A percentile compares a stretch with the other conserved stretches of the same genome.
These are phyloP conservation scores for Lates calcarifer DNA, from an alignment of 2,113 vertebrate species.

Conservation along the genomic window DNA sequence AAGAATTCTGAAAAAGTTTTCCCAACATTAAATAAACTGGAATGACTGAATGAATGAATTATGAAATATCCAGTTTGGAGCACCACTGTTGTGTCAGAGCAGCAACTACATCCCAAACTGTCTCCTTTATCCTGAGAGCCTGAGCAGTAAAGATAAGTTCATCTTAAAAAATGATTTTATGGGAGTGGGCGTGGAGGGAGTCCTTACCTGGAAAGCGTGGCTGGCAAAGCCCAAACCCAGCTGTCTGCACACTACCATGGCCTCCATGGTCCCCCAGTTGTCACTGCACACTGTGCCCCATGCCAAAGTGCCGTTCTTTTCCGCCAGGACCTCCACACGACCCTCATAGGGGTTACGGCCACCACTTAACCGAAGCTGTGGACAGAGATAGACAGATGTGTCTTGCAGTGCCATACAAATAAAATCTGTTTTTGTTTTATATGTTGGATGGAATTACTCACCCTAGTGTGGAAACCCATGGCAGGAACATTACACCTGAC, in stretches of 20 bases:
- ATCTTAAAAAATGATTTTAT: constrained; percentile 18
- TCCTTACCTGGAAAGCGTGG: constrained; percentile 92
- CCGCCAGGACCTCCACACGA: constrained; percentile 91
- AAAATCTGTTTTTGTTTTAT: neutral
- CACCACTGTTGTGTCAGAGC: neutral
- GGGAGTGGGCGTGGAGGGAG: too few relatives aligned
- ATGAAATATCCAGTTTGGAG: neutral
- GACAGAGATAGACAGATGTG: neutral
- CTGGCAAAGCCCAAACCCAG: constrained; percentile 93
- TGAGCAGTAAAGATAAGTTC: neutral
- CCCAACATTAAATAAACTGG: neutral
- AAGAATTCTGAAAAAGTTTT: too few relatives aligned
- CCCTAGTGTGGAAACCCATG: constrained; percentile 95
- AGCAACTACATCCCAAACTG: neutral
- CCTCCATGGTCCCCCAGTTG: constrained; percentile 93
- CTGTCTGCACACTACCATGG: constrained; percentile 96
- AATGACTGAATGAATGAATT: neutral
- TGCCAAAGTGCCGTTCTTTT: constrained; percentile 88
- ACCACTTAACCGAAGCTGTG: constrained; percentile 90
- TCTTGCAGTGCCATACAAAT: neutral
- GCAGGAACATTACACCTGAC: constrained; percentile 93
- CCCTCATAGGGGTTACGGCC: constrained; percentile 93
- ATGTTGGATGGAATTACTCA: constrained; percentile 69
- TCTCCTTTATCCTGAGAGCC: neutral
- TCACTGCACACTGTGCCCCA: constrained; percentile 96